A percentile compares a stretch with the other conserved stretches of the same genome.
phyloP scores from a whole-genome alignment of 2,797 vertebrate species.

The Crax fasciolata region DNA sequence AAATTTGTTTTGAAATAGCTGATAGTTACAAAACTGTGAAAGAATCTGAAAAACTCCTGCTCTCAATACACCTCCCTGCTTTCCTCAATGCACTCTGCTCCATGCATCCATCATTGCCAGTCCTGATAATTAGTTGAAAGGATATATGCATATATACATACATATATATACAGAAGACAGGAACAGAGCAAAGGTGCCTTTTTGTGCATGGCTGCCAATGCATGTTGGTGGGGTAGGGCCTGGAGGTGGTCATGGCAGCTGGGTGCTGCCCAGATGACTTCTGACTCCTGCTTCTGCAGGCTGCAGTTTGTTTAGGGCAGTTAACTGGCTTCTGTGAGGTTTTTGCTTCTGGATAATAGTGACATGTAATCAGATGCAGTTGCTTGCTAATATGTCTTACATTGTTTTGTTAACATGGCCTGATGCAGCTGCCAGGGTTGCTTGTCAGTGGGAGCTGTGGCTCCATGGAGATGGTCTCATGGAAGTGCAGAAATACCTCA shows the following conservation, averaged over 20 bases:
- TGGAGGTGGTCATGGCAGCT: neutral
- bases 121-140: neutral
- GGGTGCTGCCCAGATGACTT: fast-evolving
- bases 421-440: neutral
- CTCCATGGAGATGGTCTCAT: neutral
- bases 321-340: neutral
- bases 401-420: neutral
- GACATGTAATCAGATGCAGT: neutral
- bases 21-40: neutral
- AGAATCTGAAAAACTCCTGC: neutral
- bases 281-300: neutral
- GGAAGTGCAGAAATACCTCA: neutral
- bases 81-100: neutral
- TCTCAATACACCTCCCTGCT: neutral
- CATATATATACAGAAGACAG: no score
- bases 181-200: neutral
- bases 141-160: no score
- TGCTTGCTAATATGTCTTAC: neutral
- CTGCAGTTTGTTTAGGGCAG: neutral
- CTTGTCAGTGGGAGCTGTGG: neutral
- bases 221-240: fast-evolving
- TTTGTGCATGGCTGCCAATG: neutral
- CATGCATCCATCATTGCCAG: no score
- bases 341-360: neutral
- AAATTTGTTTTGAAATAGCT: neutral